Conservation (phyloP, 1,140 invertebrate species). For the Zophobas atratus region DNA sequence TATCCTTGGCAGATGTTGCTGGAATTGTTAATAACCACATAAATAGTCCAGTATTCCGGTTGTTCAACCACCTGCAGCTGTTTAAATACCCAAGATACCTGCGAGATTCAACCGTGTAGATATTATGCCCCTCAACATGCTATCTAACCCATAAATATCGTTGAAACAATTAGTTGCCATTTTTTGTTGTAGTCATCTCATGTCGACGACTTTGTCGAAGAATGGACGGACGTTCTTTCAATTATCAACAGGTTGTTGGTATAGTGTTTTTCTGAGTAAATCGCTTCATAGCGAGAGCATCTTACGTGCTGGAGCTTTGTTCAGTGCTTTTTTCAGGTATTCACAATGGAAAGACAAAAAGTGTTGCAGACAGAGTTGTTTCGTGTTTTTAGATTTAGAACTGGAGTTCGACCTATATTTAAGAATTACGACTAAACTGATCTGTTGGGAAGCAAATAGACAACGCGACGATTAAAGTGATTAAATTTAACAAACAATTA, state of each 20-base stretch:
- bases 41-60: conserved; percentile 46
- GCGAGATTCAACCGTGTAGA: conserved; percentile 33
- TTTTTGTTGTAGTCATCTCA: conserved; percentile 28
- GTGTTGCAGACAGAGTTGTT: too few relatives aligned
- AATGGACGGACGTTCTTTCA: conserved; percentile 35
- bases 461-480: too few relatives aligned
- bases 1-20: conserved; percentile 46
- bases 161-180: conserved; percentile 35
- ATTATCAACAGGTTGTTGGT: conserved; percentile 11
- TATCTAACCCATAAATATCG: conserved; percentile 37
- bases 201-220: conserved; percentile 36
- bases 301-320: not conserved
- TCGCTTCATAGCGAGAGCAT: conserved; percentile 9
- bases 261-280: conserved; percentile 23
- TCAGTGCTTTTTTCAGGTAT: not conserved
- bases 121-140: conserved; percentile 33
- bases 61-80: conserved; percentile 47
- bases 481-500: too few relatives aligned
- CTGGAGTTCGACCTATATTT: too few relatives aligned
- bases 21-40: conserved; percentile 42
- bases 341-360: conserved; percentile 1
- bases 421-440: too few relatives aligned
- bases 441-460: too few relatives aligned
- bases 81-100: conserved; percentile 42
- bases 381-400: too few relatives aligned